Evolutionary conservation across 2,797 vertebrate genomes (phyloP).

Genomic region (Paratrypauchen microcephalus): DNA sequence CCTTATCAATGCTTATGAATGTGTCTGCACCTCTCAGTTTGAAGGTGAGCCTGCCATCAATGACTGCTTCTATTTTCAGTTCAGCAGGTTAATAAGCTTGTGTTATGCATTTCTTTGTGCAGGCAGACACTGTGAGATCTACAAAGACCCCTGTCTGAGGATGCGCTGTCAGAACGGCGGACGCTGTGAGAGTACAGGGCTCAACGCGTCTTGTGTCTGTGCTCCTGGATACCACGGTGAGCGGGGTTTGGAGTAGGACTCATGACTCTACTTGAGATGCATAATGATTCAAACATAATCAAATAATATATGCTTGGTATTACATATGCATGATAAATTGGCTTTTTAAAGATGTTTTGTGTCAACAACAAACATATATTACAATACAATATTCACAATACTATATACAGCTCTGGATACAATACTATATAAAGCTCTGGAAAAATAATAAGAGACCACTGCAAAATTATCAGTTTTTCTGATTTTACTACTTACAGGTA

Average conservation of each 20-base stretch:
- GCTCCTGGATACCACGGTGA: slow-evolving; percentile 87
- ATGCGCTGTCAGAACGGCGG: slow-evolving; percentile 91
- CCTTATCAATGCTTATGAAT: slow-evolving; percentile 89
- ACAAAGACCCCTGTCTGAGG: slow-evolving; percentile 91
- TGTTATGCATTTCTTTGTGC: slow-evolving; percentile 27
- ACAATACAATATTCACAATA: too few relatives aligned
- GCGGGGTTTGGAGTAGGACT: slow-evolving; percentile 21
- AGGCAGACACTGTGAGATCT: slow-evolving; percentile 93
- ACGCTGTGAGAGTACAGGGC: slow-evolving; percentile 85
- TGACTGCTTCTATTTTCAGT: slow-evolving; percentile 6
- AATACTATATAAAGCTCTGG: too few relatives aligned
- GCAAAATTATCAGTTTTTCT: too few relatives aligned
- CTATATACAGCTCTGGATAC: too few relatives aligned
- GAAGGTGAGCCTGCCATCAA: slow-evolving; percentile 77
- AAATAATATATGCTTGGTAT: background rate
- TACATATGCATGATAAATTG: too few relatives aligned
- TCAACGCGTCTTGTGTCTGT: slow-evolving; percentile 89
- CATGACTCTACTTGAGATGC: background rate
- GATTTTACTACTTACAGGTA: too few relatives aligned
- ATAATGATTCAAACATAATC: background rate
- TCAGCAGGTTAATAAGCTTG: slow-evolving; percentile 18
- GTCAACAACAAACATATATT: too few relatives aligned
- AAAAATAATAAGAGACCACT: too few relatives aligned
- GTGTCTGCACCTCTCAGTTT: slow-evolving; percentile 89
- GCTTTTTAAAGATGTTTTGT: too few relatives aligned